Conservation (phyloP, 2,113 vertebrate genomes). For the Stegastes partitus region DNA sequence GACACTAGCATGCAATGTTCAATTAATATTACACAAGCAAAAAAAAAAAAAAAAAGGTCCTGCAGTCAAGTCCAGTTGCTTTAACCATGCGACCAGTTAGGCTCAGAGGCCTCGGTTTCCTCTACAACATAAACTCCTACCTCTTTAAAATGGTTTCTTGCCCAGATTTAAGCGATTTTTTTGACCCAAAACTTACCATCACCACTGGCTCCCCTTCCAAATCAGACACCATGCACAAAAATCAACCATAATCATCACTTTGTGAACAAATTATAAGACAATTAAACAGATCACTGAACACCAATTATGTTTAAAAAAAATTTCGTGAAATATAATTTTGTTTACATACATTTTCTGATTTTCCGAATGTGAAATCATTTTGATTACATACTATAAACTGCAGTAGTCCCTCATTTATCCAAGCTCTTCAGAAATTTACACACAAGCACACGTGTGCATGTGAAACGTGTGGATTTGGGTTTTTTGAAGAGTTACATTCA, state of each 20-base stretch:
- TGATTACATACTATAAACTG: constrained; percentile 9
- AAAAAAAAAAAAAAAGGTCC: constrained; percentile 31
- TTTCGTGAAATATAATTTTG: constrained; percentile 1
- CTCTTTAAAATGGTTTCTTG: constrained; percentile 75
- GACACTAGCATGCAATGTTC: constrained; percentile 54
- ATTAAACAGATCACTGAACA: neutral
- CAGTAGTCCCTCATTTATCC: constrained; percentile 36
- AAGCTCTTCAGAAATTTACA: neutral
- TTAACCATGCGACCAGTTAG: constrained; percentile 32
- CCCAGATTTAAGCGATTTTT: constrained; percentile 67
- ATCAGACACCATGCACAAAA: constrained; percentile 78
- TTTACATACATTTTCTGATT: neutral
- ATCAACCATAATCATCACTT: constrained; percentile 62
- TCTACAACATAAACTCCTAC: constrained; percentile 78
- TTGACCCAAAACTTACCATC: constrained; percentile 83
- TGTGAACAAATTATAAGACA: constrained; percentile 74
- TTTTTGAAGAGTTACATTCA: neutral
- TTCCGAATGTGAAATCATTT: neutral
- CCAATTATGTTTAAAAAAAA: neutral
- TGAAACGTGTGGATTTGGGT: neutral
- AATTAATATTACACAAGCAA: constrained; percentile 12
- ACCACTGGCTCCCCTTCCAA: constrained; percentile 69
- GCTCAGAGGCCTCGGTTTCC: constrained; percentile 25
- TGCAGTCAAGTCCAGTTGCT: constrained; percentile 13
- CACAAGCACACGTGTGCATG: neutral